Base-by-base conservation (phyloP, 2,113 vertebrate species). In the Tenrec ecaudatus region DNA sequence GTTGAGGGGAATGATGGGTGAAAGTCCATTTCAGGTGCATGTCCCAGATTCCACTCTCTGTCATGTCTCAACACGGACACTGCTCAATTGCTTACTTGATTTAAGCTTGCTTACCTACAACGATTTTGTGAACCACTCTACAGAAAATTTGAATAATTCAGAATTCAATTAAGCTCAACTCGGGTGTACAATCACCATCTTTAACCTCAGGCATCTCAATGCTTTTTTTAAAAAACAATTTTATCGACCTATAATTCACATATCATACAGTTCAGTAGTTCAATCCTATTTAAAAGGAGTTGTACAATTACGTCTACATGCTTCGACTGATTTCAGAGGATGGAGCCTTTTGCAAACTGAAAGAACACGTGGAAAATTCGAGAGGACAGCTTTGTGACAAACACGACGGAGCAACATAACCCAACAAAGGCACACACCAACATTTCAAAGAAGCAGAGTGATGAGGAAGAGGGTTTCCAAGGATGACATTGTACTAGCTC, bases 361-460 rank as follows among this genome's bases (percentile, higher is more conserved):
- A 92, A 92, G n/a, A 84, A 73, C 33, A 82, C 6, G 86, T 1
- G 84, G 16, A 77, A 87, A 92, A 81, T 33, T n/a, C 15, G 4
- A 78, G 75, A 6, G 0, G 1, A 66, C 2, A 82, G 47, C 40
- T 92, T 79, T 82, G 19, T 64, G 68, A 86, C 71, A 96, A 92
- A 89, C 58, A 78, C 11, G 11, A 53, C 36, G 6, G 87, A 79
- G 62, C 82, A 78, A 91, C 36, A 78, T 19, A 53, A 68, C 40
- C 19, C 38, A 66, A 64, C 33, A 83, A 71, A 78, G 14, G 6
- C 58, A 92, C 19, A 60, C 43, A 53, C n/a, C n/a, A n/a, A n/a
- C 92, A n/a, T n/a, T 57, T 88, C 15, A 36, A 92, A 93, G 36
- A 36, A 75, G 80, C 60, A 95, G 95, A 71, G 16, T 84, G 92